Percentiles rank a stretch among this genome's conserved stretches.
phyloP scores from a whole-genome alignment of 1,140 invertebrate genomes.

The Luehdorfia chinensis region DNA sequence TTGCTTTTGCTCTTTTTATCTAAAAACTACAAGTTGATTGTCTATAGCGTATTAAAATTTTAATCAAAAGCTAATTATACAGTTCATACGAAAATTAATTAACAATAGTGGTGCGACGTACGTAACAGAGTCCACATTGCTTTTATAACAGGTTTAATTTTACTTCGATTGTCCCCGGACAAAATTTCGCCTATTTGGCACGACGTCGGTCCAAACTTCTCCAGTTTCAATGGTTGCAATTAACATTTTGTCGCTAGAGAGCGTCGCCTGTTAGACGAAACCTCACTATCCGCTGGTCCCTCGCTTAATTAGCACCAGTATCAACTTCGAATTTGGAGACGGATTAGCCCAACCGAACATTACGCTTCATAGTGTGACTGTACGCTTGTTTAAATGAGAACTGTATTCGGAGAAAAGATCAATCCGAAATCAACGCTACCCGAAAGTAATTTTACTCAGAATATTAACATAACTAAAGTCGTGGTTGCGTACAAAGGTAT shows the following conservation, averaged over 20 bases:
- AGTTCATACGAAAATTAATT: conserved; percentile 14
- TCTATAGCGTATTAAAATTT: too few species aligned
- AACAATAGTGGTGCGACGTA: conserved; percentile 4
- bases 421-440: too few species aligned
- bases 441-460: too few species aligned
- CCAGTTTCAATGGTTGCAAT: conserved; percentile 40
- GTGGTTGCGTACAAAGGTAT: conserved; percentile 5
- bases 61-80: too few species aligned
- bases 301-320: conserved; percentile 36
- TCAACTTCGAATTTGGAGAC: conserved; percentile 31
- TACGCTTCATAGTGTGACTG: conserved; percentile 6
- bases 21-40: too few species aligned
- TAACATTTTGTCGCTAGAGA: conserved; percentile 46
- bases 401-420: too few species aligned
- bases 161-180: conserved; percentile 9
- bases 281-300: conserved; percentile 35
- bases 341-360: conserved; percentile 32
- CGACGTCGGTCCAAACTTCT: conserved; percentile 19
- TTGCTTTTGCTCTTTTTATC: too few species aligned
- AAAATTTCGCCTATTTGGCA: conserved; percentile 14
- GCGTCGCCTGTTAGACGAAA: conserved; percentile 38
- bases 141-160: conserved; percentile 9
- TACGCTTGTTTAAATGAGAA: too few species aligned
- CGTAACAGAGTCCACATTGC: conserved; percentile 9
- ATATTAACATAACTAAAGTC: too few species aligned